Evolutionary conservation across 2,888 invertebrate genomes (phyloP).

Genomic region (Lycocerus yunnanus): DNA sequence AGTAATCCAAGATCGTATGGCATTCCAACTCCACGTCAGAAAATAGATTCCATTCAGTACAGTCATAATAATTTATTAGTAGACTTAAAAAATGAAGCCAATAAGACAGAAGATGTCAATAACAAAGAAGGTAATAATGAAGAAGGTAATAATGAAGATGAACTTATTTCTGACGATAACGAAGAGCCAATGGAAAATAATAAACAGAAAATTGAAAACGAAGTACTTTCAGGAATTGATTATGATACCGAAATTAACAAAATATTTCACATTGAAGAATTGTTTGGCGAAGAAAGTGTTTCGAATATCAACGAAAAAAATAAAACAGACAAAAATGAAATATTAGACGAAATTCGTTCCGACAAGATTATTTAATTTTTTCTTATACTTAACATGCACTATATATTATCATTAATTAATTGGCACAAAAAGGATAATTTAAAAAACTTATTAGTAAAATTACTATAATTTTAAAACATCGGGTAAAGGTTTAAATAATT

Average conservation of each 20-base stretch:
- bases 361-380: neutral
- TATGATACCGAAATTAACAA: conserved; percentile 41
- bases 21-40: conserved; percentile 44
- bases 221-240: conserved; percentile 17
- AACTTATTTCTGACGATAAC: conserved; percentile 8
- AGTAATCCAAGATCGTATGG: conserved; percentile 49
- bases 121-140: conserved; percentile 15
- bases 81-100: neutral
- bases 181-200: conserved; percentile 3
- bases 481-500: too few relatives aligned
- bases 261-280: conserved; percentile 42
- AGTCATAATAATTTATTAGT: conserved; percentile 6
- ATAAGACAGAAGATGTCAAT: conserved; percentile 8
- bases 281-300: conserved; percentile 41
- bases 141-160: conserved; percentile 12
- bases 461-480: too few relatives aligned
- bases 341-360: neutral
- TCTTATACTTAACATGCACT: neutral
- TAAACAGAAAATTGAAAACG: neutral
- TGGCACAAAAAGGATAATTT: too few relatives aligned
- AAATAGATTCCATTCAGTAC: conserved; percentile 35
- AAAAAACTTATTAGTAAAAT: too few relatives aligned
- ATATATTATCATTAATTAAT: neutral
- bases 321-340: neutral
- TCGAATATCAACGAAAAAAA: neutral